These are phyloP conservation scores for Taurulus bubalis DNA, from an alignment of 2,113 vertebrate genomes.

Conservation along the genomic window DNA sequence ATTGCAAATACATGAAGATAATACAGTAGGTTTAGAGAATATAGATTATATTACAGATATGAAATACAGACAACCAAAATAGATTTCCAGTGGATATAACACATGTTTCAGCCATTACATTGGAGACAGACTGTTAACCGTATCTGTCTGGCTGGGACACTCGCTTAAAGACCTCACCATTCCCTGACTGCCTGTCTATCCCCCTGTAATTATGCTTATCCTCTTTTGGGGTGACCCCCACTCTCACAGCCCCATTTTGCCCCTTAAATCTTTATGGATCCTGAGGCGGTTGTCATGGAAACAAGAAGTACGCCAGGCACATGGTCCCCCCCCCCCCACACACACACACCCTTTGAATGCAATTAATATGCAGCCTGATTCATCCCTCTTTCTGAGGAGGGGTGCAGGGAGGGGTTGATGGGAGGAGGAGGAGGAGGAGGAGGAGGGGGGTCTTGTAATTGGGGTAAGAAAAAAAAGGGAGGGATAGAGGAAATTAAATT, in stretches of 20 bases:
- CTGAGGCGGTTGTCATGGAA: slow-evolving; percentile 81
- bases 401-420: slow-evolving; percentile 29
- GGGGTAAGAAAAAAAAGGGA: slow-evolving; percentile 43
- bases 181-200: slow-evolving; percentile 63
- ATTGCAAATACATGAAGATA: not conserved
- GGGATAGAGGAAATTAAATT: slow-evolving; percentile 51
- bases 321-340: slow-evolving; percentile 39
- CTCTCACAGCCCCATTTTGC: slow-evolving; percentile 70
- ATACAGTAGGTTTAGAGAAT: not conserved
- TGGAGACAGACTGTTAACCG: slow-evolving; percentile 18
- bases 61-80: not conserved
- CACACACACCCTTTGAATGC: slow-evolving; percentile 54
- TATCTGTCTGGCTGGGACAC: slow-evolving; percentile 50
- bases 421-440: not conserved
- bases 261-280: slow-evolving; percentile 82
- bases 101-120: slow-evolving; percentile 4
- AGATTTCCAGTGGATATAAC: not conserved
- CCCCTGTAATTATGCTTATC: slow-evolving; percentile 79
- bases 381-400: slow-evolving; percentile 68
- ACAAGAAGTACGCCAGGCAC: slow-evolving; percentile 78
- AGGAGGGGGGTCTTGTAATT: slow-evolving; percentile 39
- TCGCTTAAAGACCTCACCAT: slow-evolving; percentile 61
- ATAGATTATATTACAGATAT: not conserved
- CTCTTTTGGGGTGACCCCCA: slow-evolving; percentile 74
- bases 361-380: slow-evolving; percentile 81